Evolutionary conservation across 2,888 invertebrate genomes (phyloP).

Genomic region (Oligia strigilis): DNA sequence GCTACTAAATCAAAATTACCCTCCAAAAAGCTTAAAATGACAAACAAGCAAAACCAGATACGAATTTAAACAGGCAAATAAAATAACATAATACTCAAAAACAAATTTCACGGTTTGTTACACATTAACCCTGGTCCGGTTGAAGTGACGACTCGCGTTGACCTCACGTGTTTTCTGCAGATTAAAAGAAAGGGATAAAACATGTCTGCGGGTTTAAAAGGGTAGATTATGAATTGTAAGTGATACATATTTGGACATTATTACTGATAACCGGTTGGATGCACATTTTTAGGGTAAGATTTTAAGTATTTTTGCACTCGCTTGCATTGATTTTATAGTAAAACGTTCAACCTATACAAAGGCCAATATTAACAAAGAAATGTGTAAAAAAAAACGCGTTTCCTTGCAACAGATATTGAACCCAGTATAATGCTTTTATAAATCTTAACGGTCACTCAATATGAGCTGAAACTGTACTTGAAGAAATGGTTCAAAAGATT

Average conservation of each 20-base stretch:
- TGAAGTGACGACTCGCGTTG: conserved; percentile 21
- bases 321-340: not conserved
- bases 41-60: conserved; percentile 43
- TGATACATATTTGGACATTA: conserved; percentile 23
- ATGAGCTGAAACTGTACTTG: not conserved
- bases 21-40: conserved; percentile 22
- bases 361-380: not conserved
- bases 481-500: not conserved
- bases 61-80: conserved; percentile 37
- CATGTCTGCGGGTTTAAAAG: conserved; percentile 38
- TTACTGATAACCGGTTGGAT: conserved; percentile 34
- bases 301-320: not conserved
- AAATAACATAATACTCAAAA: conserved; percentile 42
- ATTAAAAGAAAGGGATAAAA: conserved; percentile 60
- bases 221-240: conserved; percentile 49
- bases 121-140: conserved; percentile 35
- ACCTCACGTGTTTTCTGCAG: conserved; percentile 46
- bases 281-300: not conserved
- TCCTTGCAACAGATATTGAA: not conserved
- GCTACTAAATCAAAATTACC: conserved; percentile 44
- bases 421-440: not conserved
- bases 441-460: not conserved
- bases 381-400: not conserved
- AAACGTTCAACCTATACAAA: not conserved
- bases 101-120: conserved; percentile 56